Evolutionary conservation across 2,797 vertebrate genomes (phyloP), one percentile per base, ranked within the genome.

Genomic region (Sebastes nivosus): DNA sequence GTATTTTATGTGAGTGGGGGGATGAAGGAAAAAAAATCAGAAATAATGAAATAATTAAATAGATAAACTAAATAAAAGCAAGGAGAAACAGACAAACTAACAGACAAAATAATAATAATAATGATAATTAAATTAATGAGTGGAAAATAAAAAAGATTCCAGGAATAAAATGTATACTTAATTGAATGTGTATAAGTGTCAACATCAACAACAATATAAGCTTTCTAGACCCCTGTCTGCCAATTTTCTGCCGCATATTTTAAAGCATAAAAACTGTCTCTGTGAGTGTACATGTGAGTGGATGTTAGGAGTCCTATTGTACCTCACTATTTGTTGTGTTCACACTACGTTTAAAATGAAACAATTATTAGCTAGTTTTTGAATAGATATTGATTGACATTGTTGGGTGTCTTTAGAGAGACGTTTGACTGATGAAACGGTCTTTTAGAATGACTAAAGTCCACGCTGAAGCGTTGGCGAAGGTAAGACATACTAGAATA

Each of bases 371-470:
- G 11, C 22, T 55, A 1, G 25, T 42, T 71, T 67, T 65, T 73
- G 13, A 81, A 80, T 67, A 64, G 50, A 54, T 52, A 72, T 80
- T 7, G 59, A 78, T 55, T 30, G 20, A 22, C 10, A 50, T 20
- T 72, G 38, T 61, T 69, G 34, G 12, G 16, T 7, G 20, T 74
- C 52, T 70, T n/a, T 58, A 22, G 25, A 27, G 29, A 27, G 29
- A 67, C 18, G 25, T 46, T 64, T 65, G 22, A 34, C 24, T 18
- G 1, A 54, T 68, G 8, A 29, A 54, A 29, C 25, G 10, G 22
- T 32, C 18, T 25, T 54, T 61, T 22, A 63, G 36, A 67, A 18
- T 10, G 9, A 59, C 11, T 25, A 1, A 57, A n/a, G 30, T 59
- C 14, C 24, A 32, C 8, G 10, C 5, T 54, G 36, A 66, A n/a